Evolutionary conservation across 2,113 vertebrate genomes (phyloP), one percentile per base, ranked within the genome.

Genomic region (Alethe castanea): DNA sequence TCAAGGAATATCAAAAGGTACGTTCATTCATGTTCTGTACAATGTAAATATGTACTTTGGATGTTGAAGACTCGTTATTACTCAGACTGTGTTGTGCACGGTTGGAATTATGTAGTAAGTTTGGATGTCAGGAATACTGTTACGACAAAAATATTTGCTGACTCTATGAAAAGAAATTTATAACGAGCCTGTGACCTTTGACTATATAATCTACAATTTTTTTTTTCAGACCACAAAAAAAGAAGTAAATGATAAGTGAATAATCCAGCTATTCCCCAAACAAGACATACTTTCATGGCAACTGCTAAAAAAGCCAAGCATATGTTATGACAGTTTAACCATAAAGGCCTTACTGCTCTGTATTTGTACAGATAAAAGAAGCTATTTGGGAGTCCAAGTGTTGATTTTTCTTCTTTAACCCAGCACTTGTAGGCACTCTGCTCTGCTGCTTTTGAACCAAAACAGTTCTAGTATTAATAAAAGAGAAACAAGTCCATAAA

Each of bases 1-100:
- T 99, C 98, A 99, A 98, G 98, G 99, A 99, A 92, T 98, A 98
- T 94, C 97, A 98, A 96, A 98, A 99, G 99, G 99, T 99, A 98
- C 74, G 11, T 95, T 84, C 33, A 70, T 92, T 95, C 45, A 66
- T 71, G 57, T 81, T 92, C 93, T 67, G 69, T 78, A 13, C 61
- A 85, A 81, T 59, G 81, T 77, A 77, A 86, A 69, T 79, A 7
- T 22, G n/a, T 47, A 42, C 24, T 88, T 81, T 9, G 59, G 86
- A 93, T 44, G 38, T 80, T 87, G 78, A 47, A 88, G 36, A 66
- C 33, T 59, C 12, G 17, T 50, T 77, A 67, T 92, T 95, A 72
- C 44, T 88, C 23, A 81, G 64, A 13, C 38, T 71, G 8, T 52
- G 7, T 19, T 61, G 18, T 70, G 5, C 70, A 59, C 25, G 48